Evolutionary conservation across 2,797 vertebrate species (phyloP).

Genomic region (Peromyscus melanophrys): DNA sequence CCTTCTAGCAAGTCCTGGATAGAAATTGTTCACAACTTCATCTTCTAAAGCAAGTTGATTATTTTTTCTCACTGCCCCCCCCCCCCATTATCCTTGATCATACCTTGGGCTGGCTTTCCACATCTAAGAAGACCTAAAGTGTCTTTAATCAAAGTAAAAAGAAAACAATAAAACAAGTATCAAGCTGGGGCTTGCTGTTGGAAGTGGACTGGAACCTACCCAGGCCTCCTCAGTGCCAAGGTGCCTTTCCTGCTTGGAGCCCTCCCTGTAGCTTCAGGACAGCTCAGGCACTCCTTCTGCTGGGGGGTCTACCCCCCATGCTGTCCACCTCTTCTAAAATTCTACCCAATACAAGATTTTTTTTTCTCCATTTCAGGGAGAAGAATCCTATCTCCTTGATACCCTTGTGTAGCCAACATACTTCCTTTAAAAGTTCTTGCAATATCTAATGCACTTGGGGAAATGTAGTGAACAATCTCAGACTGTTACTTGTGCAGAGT

Average conservation of each 20-base stretch:
- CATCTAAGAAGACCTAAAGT: background rate
- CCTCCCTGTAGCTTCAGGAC: background rate
- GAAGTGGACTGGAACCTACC: background rate
- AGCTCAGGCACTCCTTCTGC: background rate
- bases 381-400: background rate
- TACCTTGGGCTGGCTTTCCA: background rate
- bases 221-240: background rate
- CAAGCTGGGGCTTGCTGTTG: background rate
- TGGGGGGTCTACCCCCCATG: no score
- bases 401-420: background rate
- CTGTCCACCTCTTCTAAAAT: background rate
- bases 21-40: background rate
- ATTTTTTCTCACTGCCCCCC: background rate
- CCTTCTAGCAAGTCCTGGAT: background rate
- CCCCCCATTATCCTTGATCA: background rate
- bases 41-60: slow-evolving; percentile 2
- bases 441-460: background rate
- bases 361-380: background rate
- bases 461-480: background rate
- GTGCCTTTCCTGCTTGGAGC: background rate
- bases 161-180: background rate
- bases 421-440: background rate
- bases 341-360: background rate
- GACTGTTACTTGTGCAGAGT: background rate
- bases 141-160: background rate